Evolutionary conservation across 2,113 vertebrate species (phyloP), one percentile per base, ranked within the genome.

Genomic region (Mystacornis crossleyi): DNA sequence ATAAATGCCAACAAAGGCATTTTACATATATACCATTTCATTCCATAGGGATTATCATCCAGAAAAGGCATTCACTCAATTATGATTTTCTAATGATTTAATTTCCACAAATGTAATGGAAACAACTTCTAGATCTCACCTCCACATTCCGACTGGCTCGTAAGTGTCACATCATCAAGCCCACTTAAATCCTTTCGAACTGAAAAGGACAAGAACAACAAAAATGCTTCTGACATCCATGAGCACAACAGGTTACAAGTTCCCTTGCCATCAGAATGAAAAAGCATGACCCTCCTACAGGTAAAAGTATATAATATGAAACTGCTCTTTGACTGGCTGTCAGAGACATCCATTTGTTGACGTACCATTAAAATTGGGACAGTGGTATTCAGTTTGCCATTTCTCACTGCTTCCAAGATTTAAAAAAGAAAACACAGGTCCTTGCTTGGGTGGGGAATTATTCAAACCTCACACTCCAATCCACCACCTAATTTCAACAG

Each of bases 91-190:
- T 58, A 83, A 58, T 77, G 6, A 95, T 48, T 84, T 54, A 20
- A 93, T 75, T 71, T 73, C 57, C 29, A 61, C 48, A 83, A 80
- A 71, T 26, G 51, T 58, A 89, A 90, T 4, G 5, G 47, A 77
- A 94, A 74, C 61, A 77, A 80, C 38, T 75, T 69, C 21, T 33
- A 62, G 50, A 72, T 77, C 97, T 97, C 97, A 99, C 99, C 98
- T 98, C 98, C 99, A 92, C 98, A 99, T 94, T 99, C 99, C 0
- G 98, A 99, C 18, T 98, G 98, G 88, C 98, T 98, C 3, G 98
- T 98, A 87, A 98, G 93, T 0, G 98, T 99, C 97, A 98, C 96
- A 94, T 99, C 99, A 88, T 99, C 99, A 24, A 98, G 98, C 19
- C 98, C 98, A 83, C 98, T 98, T 53, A 98, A 93, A 96, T 99